A percentile compares a stretch with the other conserved stretches of the same genome.
Conservation (phyloP, 1,140 invertebrate species). For the Lerema accius region DNA sequence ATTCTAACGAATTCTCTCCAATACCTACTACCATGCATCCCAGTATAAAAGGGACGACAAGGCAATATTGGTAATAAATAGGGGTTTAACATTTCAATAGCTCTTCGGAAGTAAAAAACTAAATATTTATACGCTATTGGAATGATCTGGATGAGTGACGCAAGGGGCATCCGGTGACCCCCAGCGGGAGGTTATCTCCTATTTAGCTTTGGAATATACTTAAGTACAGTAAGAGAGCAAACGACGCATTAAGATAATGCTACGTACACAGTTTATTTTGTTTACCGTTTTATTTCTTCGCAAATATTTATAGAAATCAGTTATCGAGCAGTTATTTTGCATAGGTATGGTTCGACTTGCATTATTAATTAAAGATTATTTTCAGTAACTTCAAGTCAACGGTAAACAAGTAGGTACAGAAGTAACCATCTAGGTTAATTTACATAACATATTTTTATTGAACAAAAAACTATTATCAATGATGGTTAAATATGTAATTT, state of each 20-base stretch:
- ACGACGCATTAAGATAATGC: constrained; percentile 28
- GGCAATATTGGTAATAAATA: constrained; percentile 14
- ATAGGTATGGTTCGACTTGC: too few species aligned
- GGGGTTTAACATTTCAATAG: constrained; percentile 21
- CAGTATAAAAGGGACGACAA: too few species aligned
- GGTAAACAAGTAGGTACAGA: too few species aligned
- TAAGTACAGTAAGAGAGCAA: constrained; percentile 7
- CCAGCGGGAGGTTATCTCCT: constrained; percentile 23
- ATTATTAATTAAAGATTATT: too few species aligned
- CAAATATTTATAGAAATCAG: neutral
- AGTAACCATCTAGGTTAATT: too few species aligned
- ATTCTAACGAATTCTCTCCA: too few species aligned
- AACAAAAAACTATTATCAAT: too few species aligned
- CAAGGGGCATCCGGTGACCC: constrained; percentile 22
- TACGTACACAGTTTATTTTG: constrained; percentile 17
- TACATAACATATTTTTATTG: too few species aligned
- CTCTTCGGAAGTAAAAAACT: constrained; percentile 23
- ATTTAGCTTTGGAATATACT: constrained; percentile 12
- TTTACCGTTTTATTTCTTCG: constrained; percentile 5
- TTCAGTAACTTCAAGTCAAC: too few species aligned
- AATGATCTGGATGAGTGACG: constrained; percentile 27
- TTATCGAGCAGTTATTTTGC: neutral
- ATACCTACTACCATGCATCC: too few species aligned
- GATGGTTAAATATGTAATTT: too few species aligned
- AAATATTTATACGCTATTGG: constrained; percentile 11